Evolutionary conservation across 2,888 invertebrate species (phyloP).

Genomic region (Argyresthia goedartella): DNA sequence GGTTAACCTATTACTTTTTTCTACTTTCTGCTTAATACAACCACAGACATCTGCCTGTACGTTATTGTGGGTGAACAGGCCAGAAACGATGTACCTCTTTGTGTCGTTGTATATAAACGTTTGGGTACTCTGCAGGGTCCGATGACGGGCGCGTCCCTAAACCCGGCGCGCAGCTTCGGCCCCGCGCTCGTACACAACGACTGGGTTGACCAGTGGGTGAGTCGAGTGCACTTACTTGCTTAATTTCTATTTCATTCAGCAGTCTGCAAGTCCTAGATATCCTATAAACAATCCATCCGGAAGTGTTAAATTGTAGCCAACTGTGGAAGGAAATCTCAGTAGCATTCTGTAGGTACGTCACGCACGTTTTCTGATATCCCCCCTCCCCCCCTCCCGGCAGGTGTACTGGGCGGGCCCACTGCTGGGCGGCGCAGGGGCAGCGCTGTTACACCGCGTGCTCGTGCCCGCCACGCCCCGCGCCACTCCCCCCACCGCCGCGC

Average conservation of each 20-base stretch:
- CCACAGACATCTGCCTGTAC: too few relatives aligned
- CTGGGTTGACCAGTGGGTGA: slow-evolving; percentile 77
- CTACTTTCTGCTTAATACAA: not conserved
- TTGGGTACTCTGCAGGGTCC: slow-evolving; percentile 76
- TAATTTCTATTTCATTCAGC: not conserved
- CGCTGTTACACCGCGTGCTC: slow-evolving; percentile 26
- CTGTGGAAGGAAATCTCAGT: not conserved
- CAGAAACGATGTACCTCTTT: not conserved
- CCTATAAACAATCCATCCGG: too few relatives aligned
- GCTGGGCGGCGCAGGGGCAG: slow-evolving; percentile 26
- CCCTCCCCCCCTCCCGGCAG: slow-evolving; percentile 27
- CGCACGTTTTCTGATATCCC: not conserved
- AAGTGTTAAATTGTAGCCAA: too few relatives aligned
- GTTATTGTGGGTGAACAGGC: too few relatives aligned
- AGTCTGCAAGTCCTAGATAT: not conserved
- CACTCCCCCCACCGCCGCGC: not conserved
- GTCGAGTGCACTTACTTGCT: slow-evolving; percentile 11
- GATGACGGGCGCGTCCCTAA: slow-evolving; percentile 79
- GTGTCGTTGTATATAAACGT: not conserved
- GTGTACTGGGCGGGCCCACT: slow-evolving; percentile 77
- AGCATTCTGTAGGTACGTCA: not conserved
- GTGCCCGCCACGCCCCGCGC: not conserved
- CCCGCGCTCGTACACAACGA: slow-evolving; percentile 77
- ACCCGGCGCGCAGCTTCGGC: slow-evolving; percentile 78
- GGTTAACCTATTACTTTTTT: too few relatives aligned